phyloP scores from a whole-genome alignment of 1,140 invertebrate genomes.

The Brachionus plicatilis region DNA sequence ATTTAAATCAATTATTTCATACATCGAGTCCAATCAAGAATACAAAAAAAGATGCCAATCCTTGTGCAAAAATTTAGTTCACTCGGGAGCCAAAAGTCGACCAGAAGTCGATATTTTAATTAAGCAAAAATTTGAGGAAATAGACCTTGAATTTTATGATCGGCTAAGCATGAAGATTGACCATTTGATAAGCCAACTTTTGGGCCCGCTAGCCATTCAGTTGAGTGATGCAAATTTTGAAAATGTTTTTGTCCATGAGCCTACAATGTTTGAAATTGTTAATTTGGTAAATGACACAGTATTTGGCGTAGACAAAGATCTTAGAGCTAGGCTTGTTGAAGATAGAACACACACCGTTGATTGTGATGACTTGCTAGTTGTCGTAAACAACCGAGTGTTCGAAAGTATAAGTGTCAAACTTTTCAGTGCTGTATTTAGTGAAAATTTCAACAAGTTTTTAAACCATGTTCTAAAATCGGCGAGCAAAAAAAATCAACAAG shows the following conservation, averaged over 20 bases:
- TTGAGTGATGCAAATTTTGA: background rate
- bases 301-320: background rate
- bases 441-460: slow-evolving; percentile 17
- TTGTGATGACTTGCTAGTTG: background rate
- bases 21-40: background rate
- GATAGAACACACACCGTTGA: background rate
- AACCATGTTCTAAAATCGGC: background rate
- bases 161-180: background rate
- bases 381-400: background rate
- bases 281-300: background rate
- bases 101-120: background rate
- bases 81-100: background rate
- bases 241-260: background rate
- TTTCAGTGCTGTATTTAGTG: background rate
- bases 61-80: background rate
- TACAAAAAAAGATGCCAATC: background rate
- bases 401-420: background rate
- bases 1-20: background rate
- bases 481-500: background rate
- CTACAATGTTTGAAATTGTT: background rate
- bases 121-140: background rate
- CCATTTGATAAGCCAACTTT: background rate
- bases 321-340: background rate
- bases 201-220: background rate
- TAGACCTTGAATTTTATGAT: background rate